These are phyloP conservation scores for Notiomystis cincta DNA, from an alignment of 2,113 vertebrate genomes.

Conservation along the genomic window DNA sequence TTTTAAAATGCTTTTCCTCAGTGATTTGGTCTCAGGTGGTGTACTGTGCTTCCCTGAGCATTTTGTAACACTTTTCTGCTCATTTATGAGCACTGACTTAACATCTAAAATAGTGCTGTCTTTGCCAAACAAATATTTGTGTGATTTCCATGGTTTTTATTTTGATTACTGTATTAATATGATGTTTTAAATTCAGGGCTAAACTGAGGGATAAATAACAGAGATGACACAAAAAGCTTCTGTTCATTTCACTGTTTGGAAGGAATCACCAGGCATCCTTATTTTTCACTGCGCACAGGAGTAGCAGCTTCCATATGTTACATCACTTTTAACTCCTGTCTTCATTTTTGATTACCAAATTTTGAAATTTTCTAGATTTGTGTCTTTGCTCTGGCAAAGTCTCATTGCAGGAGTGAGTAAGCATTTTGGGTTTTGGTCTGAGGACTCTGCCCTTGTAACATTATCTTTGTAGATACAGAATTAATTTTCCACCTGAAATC, in stretches of 20 bases:
- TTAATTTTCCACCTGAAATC: conserved; percentile 50
- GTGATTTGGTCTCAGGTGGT: not conserved
- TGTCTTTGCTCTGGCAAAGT: not conserved
- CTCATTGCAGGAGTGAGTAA: conserved; percentile 7
- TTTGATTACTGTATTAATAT: not conserved
- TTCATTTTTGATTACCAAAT: not conserved
- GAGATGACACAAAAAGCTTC: not conserved
- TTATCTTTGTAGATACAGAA: not conserved
- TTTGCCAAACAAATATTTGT: not conserved
- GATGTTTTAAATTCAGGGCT: not conserved
- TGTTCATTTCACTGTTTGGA: not conserved
- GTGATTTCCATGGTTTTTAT: not conserved
- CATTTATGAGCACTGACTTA: not conserved
- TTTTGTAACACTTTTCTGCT: not conserved
- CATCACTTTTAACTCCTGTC: not conserved
- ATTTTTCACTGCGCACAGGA: not conserved
- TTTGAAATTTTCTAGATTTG: not conserved
- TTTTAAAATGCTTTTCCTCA: not conserved
- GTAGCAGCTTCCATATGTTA: not conserved
- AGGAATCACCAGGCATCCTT: not conserved
- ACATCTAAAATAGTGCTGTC: not conserved
- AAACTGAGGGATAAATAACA: not conserved
- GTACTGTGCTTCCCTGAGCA: not conserved
- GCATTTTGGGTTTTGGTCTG: not conserved
- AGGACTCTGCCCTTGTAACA: not conserved